Percentiles rank a stretch among this genome's conserved stretches.
Evolutionary conservation across 1,140 invertebrate species (phyloP).

Genomic region (Drosophila melanogaster): DNA sequence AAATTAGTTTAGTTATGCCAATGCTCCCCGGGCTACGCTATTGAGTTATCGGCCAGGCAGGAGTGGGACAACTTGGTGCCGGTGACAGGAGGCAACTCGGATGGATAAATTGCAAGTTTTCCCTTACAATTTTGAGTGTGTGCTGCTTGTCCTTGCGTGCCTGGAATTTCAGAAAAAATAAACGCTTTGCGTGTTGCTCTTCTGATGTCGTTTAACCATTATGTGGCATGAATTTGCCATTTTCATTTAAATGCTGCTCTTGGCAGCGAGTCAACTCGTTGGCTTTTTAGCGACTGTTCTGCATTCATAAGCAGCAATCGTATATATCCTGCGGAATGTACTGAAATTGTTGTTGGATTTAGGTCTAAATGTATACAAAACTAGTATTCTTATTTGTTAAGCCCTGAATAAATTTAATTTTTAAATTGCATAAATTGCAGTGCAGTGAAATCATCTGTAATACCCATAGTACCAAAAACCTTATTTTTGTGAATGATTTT

Average conservation of each 20-base stretch:
- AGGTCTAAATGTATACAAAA: neutral
- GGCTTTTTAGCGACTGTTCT: constrained; percentile 18
- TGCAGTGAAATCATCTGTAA: no score
- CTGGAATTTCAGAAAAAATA: constrained; percentile 7
- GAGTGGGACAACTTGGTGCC: constrained; percentile 5
- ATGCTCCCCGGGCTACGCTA: constrained; percentile 5
- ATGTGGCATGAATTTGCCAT: constrained; percentile 19
- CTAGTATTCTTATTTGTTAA: neutral
- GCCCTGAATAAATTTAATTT: no score
- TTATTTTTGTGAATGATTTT: no score
- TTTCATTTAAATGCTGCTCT: constrained; percentile 22
- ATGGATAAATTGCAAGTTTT: constrained; percentile 25
- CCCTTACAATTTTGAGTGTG: constrained; percentile 10
- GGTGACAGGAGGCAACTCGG: constrained; percentile 8
- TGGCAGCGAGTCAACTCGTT: constrained; percentile 9
- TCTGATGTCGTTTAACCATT: constrained; percentile 33
- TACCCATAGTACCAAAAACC: no score
- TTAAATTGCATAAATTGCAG: no score
- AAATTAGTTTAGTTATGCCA: constrained; percentile 65
- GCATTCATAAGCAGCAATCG: constrained; percentile 1
- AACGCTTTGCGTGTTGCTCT: constrained; percentile 19
- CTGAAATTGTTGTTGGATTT: constrained; percentile 14
- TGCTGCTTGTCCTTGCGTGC: neutral
- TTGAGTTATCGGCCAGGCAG: constrained; percentile 26
- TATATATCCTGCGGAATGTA: neutral